Base-by-base conservation (phyloP, 2,797 vertebrate species). In the Lepilemur ruficaudatus region DNA sequence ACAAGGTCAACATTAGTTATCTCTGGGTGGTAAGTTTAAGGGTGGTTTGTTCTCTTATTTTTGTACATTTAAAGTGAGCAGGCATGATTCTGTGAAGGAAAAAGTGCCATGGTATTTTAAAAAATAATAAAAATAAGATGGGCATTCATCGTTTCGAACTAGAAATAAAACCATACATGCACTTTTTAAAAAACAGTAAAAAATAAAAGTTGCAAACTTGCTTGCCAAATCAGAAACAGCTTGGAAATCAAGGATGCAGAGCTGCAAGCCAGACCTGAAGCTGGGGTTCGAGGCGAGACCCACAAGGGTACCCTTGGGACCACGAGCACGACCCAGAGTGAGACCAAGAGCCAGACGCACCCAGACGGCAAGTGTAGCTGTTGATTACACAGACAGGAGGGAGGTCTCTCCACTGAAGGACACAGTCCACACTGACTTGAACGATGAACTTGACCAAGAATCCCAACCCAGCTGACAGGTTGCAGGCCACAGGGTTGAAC, bases 331-430 rank as follows among this genome's bases (percentile, higher is more conserved):
- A 67, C 46, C 83, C 55, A 12, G 67, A 35, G 50, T 11, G 76
- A 88, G 55, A 15, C 17, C 0, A 7, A 83, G 25, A 57, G 8
- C 15, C 9, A 22, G 91, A 35, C 3, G 1, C 10, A 2, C 22
- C n/a, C 55, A 13, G 55, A 30, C 0, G 1, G 22, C 8, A 8
- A 59, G 35, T 3, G 22, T 30, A 9, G 7, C 1, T 0, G 11
- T 86, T 20, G 35, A 25, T 57, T 57, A 28, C 70, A 50, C 38
- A 0, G 17, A 73, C 3, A 2, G 63, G 30, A 93, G 4, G 78
- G 32, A 0, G 41, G 46, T 2, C 6, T 63, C 35, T 63, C 50
- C 72, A 72, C 22, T 2, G 43, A 63, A 70, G 43, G 46, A 14
- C 1, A 38, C 11, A 12, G 76, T 78, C 48, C 41, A 11, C 0